Percentiles rank a stretch among this genome's conserved stretches.
phyloP scores from a whole-genome alignment of 2,797 vertebrate species.

The Diceros bicornis region DNA sequence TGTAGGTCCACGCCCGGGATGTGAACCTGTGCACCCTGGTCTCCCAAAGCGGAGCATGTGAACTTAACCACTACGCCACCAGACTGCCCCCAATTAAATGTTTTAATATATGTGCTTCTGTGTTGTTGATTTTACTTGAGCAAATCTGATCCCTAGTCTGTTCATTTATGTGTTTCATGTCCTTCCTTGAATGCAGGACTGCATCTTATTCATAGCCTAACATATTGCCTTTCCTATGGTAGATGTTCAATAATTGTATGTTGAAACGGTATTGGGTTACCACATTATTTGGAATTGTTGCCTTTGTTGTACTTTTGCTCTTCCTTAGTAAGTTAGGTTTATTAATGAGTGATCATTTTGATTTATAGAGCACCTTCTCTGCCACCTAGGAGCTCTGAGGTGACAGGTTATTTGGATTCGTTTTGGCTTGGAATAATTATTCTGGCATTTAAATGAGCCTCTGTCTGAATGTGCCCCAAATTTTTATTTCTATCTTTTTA shows the following conservation, averaged over 20 bases:
- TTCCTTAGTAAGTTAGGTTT: not conserved
- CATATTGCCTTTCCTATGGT: not conserved
- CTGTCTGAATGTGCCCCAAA: not conserved
- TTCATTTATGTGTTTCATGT: not conserved
- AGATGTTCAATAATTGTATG: not conserved
- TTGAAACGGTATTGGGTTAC: not conserved
- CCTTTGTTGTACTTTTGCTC: not conserved
- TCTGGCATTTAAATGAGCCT: slow-evolving; percentile 59
- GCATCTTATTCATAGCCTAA: not conserved
- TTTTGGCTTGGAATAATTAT: slow-evolving; percentile 50
- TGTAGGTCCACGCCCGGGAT: no score
- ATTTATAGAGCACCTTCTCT: not conserved
- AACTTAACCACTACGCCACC: no score
- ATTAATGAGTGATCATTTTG: not conserved
- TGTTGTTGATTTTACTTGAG: slow-evolving; percentile 8
- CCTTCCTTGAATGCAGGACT: not conserved
- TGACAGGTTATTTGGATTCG: slow-evolving; percentile 23
- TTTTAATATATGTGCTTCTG: not conserved
- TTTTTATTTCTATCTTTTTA: slow-evolving; percentile 67
- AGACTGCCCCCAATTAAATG: no score
- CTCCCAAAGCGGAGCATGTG: no score
- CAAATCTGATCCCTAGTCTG: not conserved
- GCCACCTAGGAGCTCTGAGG: not conserved
- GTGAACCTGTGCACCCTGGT: no score
- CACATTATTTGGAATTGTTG: not conserved